Evolutionary conservation across 2,797 vertebrate genomes (phyloP), one percentile per base, ranked within the genome.

Genomic region (Apodemus agrarius): DNA sequence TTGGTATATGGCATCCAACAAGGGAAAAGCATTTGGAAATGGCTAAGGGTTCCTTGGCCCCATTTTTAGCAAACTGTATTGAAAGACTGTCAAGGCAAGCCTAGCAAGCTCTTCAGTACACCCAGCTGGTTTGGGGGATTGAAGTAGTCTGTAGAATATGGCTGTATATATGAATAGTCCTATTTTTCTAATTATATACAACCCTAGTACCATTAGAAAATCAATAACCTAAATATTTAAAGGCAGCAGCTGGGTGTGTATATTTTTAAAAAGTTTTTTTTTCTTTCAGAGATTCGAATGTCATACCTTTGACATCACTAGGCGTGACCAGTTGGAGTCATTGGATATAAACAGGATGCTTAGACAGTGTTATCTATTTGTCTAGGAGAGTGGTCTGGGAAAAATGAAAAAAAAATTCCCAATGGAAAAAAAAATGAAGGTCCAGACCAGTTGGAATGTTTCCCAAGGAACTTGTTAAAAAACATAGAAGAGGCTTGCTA

Each of bases 231-330:
- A n/a, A 79, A 63, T 88, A 75, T 92, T 43, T 83, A 76, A 85
- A 6, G 24, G 13, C 65, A 3, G 22, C 4, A n/a, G 1, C 8
- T 43, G 37, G 14, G 2, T 52, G 34, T 74, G 5, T 19, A 0
- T 21, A 54, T 87, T 89, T 86, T 92, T 24, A 6, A 67, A 89
- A 93, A 90, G 4, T 29, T 92, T 80, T 78, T 84, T 16, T 91
- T 81, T 26, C 52, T 61, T 72, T 75, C 67, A 21, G 13, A 80
- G 26, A 63, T 76, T 65, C 57, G 26, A 80, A 83, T 57, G 11
- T 14, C 40, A 59, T 59, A 52, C 17, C 0, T 89, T 21, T 52
- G 65, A 29, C 43, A 84, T 49, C 54, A 40, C 5, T 46, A 63
- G 17, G 43, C 8, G 46, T 90, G 72, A 88, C 10, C 8, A 72